Base-by-base conservation (phyloP, 2,888 invertebrate species). In the Drosophila setosimentum region DNA sequence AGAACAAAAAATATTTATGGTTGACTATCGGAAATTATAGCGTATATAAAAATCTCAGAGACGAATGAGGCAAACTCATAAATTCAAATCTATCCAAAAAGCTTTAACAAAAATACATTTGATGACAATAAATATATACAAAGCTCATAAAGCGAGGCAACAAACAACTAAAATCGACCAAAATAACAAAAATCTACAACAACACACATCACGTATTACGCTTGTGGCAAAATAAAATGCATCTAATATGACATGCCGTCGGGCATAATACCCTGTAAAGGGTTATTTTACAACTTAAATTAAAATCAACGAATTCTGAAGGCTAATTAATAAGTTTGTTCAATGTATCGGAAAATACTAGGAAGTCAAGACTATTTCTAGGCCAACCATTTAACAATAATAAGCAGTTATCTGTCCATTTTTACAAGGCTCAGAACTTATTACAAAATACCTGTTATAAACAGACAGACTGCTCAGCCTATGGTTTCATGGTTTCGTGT, bases 51-150 rank as follows among this genome's bases (percentile, higher is more conserved):
- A 73, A 53, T 68, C 61, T 37, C 53, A 53, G 60, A 68, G 76
- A 64, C 78, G 67, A 67, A 33, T 5, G 50, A 73, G 55, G 49
- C 30, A 37, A 65, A 59, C 59, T 76, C 80, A 80, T 80, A 80
- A 80, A 81, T 69, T 72, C 59, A 59, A 78, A 71, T 67, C 68
- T 32, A 67, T 65, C 63, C 73, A 68, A 76, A 79, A 63, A 68
- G 60, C 77, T 62, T 53, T 50, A 48, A 74, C 78, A 67, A 71
- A 71, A 79, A 75, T 55, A 57, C 63, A 72, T 72, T 69, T 72
- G 79, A 62, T 78, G 82, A 76, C 73, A 73, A 76, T 70, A 82
- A 82, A 79, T 82, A 68, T 66, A 54, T 69, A 70, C 24, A 61
- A 40, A 32, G 54, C 59, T 60, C 74, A 80, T 77, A 77, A 79